phyloP scores from a whole-genome alignment of 2,113 vertebrate species.

The Ciconia stormi region DNA sequence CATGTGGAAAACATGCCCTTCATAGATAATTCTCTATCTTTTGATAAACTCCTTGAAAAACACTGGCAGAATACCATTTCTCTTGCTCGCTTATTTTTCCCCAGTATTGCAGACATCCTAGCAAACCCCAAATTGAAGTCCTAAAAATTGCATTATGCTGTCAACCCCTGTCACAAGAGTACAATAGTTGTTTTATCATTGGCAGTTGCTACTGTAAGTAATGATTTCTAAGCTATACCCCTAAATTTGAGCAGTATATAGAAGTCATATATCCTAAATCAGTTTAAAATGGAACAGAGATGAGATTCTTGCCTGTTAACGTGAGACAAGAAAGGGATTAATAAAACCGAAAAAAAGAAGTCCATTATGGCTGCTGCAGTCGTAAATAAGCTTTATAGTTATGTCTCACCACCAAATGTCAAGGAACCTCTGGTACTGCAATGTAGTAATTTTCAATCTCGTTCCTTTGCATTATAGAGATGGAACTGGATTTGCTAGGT shows the following conservation, averaged over 20 bases:
- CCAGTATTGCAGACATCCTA: neutral
- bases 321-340: neutral
- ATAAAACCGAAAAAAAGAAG: neutral
- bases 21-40: neutral
- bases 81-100: neutral
- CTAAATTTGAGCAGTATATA: neutral
- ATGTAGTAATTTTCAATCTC: neutral
- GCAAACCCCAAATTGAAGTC: neutral
- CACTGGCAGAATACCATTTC: neutral
- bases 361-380: neutral
- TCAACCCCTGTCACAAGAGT: neutral
- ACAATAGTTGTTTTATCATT: neutral
- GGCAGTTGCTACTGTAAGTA: slow-evolving; percentile 9
- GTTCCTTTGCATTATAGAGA: neutral
- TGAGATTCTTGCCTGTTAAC: neutral
- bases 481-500: slow-evolving; percentile 18
- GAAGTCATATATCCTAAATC: neutral
- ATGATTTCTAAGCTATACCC: neutral
- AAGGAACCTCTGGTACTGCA: neutral
- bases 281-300: neutral
- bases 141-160: neutral
- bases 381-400: slow-evolving; percentile 5
- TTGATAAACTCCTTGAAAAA: neutral
- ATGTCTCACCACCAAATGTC: neutral
- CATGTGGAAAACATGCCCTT: neutral